Percentiles rank a stretch among this genome's conserved stretches.
phyloP scores from a whole-genome alignment of 2,113 vertebrate genomes.

The Rallus limicola region DNA sequence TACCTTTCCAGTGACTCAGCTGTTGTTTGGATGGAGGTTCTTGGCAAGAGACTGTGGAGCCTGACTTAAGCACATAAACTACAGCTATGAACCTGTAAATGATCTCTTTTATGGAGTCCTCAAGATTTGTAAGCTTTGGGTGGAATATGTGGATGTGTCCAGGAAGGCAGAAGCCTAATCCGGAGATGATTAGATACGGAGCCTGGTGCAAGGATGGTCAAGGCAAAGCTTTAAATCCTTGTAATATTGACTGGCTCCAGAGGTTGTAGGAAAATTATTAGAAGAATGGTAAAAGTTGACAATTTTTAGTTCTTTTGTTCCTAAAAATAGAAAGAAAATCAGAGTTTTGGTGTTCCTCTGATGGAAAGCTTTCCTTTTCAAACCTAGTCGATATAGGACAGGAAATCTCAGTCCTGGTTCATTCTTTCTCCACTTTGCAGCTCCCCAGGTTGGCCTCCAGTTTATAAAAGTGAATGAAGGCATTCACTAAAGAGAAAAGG shows the following conservation, averaged over 20 bases:
- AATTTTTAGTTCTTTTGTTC: not conserved
- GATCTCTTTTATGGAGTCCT: not conserved
- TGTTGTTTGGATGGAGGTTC: not conserved
- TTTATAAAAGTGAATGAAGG: constrained; percentile 55
- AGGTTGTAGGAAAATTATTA: not conserved
- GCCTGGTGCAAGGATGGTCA: rapidly evolving
- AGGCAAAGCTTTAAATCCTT: not conserved
- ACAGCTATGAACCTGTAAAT: not conserved
- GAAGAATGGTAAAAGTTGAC: not conserved
- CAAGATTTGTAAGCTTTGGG: not conserved
- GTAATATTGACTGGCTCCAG: not conserved
- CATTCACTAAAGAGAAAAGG: not conserved
- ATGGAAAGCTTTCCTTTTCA: constrained; percentile 55
- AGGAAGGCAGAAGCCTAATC: not conserved
- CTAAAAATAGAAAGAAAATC: not conserved
- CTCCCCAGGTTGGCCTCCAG: constrained; percentile 30
- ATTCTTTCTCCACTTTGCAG: constrained; percentile 40
- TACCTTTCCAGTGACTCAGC: not conserved
- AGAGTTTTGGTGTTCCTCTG: constrained; percentile 13
- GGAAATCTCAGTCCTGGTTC: constrained; percentile 50
- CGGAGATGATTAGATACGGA: rapidly evolving
- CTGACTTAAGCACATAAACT: not conserved
- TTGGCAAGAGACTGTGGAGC: not conserved
- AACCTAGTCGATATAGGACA: constrained; percentile 25
- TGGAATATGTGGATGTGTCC: not conserved